phyloP scores from a whole-genome alignment of 2,888 invertebrate species.

The Hydriomena furcata region DNA sequence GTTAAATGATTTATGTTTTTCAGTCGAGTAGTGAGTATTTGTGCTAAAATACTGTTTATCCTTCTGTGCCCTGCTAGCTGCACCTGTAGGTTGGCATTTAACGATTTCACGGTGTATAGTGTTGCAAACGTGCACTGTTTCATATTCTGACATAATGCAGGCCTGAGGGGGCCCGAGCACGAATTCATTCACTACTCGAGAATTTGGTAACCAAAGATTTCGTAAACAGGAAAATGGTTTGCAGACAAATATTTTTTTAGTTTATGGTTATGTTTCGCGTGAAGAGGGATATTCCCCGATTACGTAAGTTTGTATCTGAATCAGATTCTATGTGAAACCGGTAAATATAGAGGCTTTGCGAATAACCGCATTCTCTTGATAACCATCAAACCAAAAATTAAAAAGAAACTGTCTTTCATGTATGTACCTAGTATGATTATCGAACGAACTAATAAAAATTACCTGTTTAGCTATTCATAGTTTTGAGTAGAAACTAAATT shows the following conservation, averaged over 20 bases:
- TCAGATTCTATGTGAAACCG: too few species aligned
- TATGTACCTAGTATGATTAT: too few species aligned
- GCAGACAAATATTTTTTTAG: not conserved
- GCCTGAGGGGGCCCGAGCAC: not conserved
- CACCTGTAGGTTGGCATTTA: constrained; percentile 28
- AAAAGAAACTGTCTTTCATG: too few species aligned
- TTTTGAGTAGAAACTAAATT: too few species aligned
- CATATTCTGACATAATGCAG: constrained; percentile 15
- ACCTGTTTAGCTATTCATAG: too few species aligned
- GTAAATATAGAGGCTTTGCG: too few species aligned
- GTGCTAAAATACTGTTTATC: not conserved
- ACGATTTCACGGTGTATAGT: constrained; percentile 17
- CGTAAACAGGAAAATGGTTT: constrained; percentile 3
- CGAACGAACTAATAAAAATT: too few species aligned
- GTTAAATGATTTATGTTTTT: not conserved
- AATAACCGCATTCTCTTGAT: too few species aligned
- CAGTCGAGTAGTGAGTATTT: not conserved
- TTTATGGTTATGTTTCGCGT: not conserved
- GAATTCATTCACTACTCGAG: constrained; percentile 1
- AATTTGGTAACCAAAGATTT: constrained; percentile 1
- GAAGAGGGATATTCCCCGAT: not conserved
- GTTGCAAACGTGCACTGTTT: constrained; percentile 11
- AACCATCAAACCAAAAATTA: too few species aligned
- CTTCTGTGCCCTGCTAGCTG: constrained; percentile 20
- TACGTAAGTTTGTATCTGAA: too few species aligned